phyloP scores from a whole-genome alignment of 2,797 vertebrate species.

The Gouania willdenowi region DNA sequence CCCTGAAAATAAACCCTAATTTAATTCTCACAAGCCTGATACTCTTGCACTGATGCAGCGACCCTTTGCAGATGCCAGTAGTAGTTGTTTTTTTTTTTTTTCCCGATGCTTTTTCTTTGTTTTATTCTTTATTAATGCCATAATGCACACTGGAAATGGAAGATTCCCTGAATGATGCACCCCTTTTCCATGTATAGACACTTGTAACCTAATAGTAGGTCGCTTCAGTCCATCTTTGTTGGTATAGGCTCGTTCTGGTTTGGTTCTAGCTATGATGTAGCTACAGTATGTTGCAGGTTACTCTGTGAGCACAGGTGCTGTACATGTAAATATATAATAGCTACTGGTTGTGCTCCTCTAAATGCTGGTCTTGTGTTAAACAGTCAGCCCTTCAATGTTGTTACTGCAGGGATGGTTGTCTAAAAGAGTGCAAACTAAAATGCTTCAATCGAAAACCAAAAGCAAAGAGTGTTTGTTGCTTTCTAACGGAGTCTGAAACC shows the following conservation, averaged over 20 bases:
- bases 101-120: background rate
- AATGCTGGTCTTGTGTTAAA: conserved; percentile 43
- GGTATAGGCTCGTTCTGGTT: conserved; percentile 51
- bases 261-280: conserved; percentile 49
- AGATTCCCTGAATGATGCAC: conserved; percentile 24
- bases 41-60: conserved; percentile 7
- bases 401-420: conserved; percentile 33
- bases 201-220: conserved; percentile 53
- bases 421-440: conserved; percentile 14
- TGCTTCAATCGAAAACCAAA: conserved; percentile 39
- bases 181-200: conserved; percentile 50
- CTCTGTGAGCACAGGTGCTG: conserved; percentile 51
- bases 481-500: conserved; percentile 57
- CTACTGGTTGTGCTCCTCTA: conserved; percentile 53
- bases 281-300: conserved; percentile 64
- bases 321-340: conserved; percentile 52
- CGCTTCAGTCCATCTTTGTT: conserved; percentile 49
- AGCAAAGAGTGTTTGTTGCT: conserved; percentile 42
- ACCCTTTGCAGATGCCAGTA: conserved; percentile 19
- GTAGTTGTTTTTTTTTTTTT: conserved; percentile 17
- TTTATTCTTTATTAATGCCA: conserved; percentile 15
- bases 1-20: too few species aligned
- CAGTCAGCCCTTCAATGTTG: conserved; percentile 24
- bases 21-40: too few species aligned
- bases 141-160: conserved; percentile 15